These are phyloP conservation scores for Lepus townsendii DNA, from an alignment of 2,797 vertebrate genomes.

Conservation along the genomic window DNA sequence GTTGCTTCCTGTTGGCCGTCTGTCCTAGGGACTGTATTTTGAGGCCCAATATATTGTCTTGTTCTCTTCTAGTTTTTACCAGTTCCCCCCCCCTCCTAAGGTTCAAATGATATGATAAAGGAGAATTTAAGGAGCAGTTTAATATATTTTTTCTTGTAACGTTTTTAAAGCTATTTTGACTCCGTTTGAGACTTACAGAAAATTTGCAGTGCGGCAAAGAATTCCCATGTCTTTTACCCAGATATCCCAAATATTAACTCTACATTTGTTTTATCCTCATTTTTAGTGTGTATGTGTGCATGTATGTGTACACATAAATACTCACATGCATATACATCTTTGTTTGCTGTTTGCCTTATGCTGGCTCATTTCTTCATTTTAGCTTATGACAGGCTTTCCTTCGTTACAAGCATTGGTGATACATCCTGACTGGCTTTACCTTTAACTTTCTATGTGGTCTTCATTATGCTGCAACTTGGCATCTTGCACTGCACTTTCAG, in stretches of 20 bases:
- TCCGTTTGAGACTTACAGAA: neutral
- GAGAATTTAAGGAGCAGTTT: neutral
- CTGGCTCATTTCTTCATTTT: neutral
- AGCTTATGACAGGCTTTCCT: neutral
- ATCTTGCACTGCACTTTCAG: neutral
- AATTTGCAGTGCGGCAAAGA: neutral
- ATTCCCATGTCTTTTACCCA: neutral
- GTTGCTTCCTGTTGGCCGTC: neutral
- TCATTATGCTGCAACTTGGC: neutral
- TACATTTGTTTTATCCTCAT: neutral
- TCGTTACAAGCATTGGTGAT: neutral
- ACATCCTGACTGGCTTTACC: neutral
- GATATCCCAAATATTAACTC: neutral
- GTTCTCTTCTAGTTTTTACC: neutral
- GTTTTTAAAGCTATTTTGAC: slow-evolving; percentile 35
- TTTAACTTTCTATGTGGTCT: neutral
- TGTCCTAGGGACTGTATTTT: neutral
- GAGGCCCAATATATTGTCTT: neutral
- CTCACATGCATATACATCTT: neutral
- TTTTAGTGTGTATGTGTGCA: neutral
- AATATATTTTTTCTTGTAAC: neutral
- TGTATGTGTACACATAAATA: neutral
- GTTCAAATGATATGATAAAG: neutral
- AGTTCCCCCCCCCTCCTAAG: neutral
- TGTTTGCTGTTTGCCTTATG: neutral